Evolutionary conservation across 2,113 vertebrate species (phyloP), one percentile per base, ranked within the genome.

Genomic region (Tragelaphus imberbis): DNA sequence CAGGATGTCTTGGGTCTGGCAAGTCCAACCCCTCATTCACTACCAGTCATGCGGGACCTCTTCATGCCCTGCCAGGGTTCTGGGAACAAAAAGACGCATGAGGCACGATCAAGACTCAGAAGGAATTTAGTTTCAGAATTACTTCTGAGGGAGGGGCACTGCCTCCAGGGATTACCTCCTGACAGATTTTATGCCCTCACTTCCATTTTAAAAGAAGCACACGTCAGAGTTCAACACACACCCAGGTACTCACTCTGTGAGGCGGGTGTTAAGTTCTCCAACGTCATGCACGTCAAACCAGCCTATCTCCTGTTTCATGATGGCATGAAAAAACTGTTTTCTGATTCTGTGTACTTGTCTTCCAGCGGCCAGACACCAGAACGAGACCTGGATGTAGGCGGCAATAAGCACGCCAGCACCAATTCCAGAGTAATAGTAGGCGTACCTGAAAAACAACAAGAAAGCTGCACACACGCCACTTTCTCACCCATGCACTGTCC

Each of bases 211-310:
- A 21, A 44, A 90, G 19, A 94, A 71, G 30, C 21, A 28, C 4
- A 9, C 0, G 0, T 80, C 44, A 16, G n/a, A 95, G 14, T 65
- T 84, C 55, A 82, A 82, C 27, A 53, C 86, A 71, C 44, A 96
- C 58, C 13, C 19, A 55, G 30, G 28, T 93, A 99, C 99, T 98
- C 98, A 99, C 99, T 99, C 99, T 88, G 99, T 98, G 65, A 99
- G 99, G 30, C 99, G 99, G 2, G 99, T 99, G 98, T 99, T 99
- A 91, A 99, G 99, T 95, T 99, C 99, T 96, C 99, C 99, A 0
- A 98, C 99, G 95, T 99, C 99, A 53, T 99, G 99, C 90, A 99
- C 92, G 40, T 99, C 99, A 97, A 99, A 99, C 99, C 99, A 99
- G 98, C 99, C 99, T 25, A 99, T 99, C 91, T 99, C 99, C 97